Evolutionary conservation across 2,113 vertebrate genomes (phyloP), one percentile per base, ranked within the genome.

Genomic region (Gasterosteus aculeatus): DNA sequence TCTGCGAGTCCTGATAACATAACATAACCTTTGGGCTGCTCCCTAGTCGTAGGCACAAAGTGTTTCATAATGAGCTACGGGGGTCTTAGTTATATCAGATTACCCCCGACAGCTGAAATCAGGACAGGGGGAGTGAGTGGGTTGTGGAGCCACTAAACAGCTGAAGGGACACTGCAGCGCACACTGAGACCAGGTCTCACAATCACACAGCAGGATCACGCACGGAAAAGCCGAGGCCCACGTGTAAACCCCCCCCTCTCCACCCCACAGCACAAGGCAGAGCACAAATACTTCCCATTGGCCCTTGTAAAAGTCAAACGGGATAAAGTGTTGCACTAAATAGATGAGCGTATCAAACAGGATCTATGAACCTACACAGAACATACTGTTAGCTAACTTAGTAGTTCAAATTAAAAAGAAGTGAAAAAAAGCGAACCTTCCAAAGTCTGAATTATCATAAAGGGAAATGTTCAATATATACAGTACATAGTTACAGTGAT

Each of bases 61-160:
- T 29, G 51, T 91, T 88, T 89, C 89, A 88, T 81, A 91, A 89
- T 83, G 80, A 41, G 71, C 82, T 64, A 67, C 65, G 83, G 80
- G 62, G 87, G 60, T 87, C 74, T 53, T 77, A 60, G 58, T 80
- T 75, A 75, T 90, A 91, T 95, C 93, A 60, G 63, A 87, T 95
- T 94, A 92, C 93, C 64, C 84, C 85, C 89, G 93, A 92, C 85
- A 92, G 93, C 92, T 94, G 93, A 95, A 94, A 93, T 91, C 72
- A 82, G 78, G 87, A 86, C 86, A 90, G 88, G 91, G 91, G 76
- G 77, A 39, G 1, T 10, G 38, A 31, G 60, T 16, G 86, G 87
- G 82, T 72, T 70, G 75, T 74, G 85, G 92, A 92, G 91, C 75
- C 83, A 85, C 85, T 73, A 88, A 93, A 94, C 94, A 94, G 93